Conservation (phyloP, 2,888 invertebrate genomes). For the Tryphoninae sp. region DNA sequence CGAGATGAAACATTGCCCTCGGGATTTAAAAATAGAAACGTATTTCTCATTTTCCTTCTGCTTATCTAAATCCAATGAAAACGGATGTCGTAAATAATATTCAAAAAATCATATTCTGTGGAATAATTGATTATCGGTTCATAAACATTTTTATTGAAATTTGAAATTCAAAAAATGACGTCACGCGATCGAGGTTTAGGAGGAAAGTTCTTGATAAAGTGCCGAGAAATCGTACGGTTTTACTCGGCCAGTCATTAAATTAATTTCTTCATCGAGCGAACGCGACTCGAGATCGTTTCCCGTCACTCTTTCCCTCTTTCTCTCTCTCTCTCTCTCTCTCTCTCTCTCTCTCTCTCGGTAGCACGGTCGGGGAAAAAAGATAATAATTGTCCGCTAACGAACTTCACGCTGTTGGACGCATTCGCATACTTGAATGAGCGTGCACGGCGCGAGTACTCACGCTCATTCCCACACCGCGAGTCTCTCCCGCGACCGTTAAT, state of each 20-base stretch:
- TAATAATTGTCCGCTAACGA: slow-evolving; percentile 50
- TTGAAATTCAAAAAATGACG: no score
- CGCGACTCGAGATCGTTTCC: neutral
- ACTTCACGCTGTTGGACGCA: slow-evolving; percentile 39
- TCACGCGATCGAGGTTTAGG: no score
- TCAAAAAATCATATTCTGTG: neutral
- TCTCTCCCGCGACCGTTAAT: slow-evolving; percentile 32
- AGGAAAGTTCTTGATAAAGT: neutral
- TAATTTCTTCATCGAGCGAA: slow-evolving; percentile 39
- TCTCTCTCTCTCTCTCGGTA: no score
- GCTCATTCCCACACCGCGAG: slow-evolving; percentile 23
- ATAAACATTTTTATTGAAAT: no score
- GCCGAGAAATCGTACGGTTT: slow-evolving; percentile 28
- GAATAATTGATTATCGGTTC: neutral
- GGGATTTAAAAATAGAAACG: slow-evolving; percentile 5
- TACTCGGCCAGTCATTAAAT: slow-evolving; percentile 24
- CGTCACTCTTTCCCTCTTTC: neutral
- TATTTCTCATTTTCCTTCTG: neutral
- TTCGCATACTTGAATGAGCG: slow-evolving; percentile 45
- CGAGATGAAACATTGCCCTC: neutral
- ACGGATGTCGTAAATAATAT: no score
- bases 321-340: neutral
- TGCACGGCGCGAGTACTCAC: slow-evolving; percentile 18
- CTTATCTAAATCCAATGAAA: neutral
- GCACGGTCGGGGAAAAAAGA: slow-evolving; percentile 31